Evolutionary conservation across 2,797 vertebrate species (phyloP).

Genomic region (Todus mexicanus): DNA sequence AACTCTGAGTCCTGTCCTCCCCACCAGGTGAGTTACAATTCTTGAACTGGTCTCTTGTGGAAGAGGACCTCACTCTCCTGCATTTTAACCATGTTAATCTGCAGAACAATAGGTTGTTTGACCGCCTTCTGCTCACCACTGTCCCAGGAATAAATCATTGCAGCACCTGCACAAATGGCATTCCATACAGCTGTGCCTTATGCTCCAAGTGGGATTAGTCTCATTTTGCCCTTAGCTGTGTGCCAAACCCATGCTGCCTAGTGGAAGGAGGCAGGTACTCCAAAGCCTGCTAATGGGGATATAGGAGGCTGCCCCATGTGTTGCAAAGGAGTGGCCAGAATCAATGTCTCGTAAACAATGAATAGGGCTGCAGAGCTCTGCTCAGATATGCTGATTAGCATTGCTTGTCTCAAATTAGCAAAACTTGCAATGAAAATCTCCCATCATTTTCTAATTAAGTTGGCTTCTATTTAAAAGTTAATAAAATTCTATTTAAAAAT

Average conservation of each 20-base stretch:
- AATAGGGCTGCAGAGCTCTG: not conserved
- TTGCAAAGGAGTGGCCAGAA: not conserved
- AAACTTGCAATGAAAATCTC: not conserved
- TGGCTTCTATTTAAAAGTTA: not conserved
- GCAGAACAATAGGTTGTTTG: not conserved
- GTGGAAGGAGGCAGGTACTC: not conserved
- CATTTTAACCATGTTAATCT: not conserved
- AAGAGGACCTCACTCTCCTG: not conserved
- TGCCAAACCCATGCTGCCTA: not conserved
- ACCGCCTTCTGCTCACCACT: not conserved
- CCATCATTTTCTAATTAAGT: not conserved
- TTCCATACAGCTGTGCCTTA: not conserved
- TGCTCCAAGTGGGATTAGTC: not conserved
- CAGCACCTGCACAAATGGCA: not conserved
- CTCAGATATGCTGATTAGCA: not conserved
- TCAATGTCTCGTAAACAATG: not conserved
- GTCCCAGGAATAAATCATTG: not conserved
- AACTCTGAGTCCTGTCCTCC: not conserved
- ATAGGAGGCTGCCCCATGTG: not conserved
- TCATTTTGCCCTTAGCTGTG: not conserved
- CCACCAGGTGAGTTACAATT: not conserved
- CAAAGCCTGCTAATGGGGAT: not conserved
- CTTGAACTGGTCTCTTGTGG: not conserved
- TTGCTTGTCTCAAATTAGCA: not conserved
- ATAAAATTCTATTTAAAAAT: not conserved